Percentiles rank a stretch among this genome's conserved stretches.
Evolutionary conservation across 1,140 invertebrate species (phyloP).

Genomic region (Phymorhynchus buccinoides): DNA sequence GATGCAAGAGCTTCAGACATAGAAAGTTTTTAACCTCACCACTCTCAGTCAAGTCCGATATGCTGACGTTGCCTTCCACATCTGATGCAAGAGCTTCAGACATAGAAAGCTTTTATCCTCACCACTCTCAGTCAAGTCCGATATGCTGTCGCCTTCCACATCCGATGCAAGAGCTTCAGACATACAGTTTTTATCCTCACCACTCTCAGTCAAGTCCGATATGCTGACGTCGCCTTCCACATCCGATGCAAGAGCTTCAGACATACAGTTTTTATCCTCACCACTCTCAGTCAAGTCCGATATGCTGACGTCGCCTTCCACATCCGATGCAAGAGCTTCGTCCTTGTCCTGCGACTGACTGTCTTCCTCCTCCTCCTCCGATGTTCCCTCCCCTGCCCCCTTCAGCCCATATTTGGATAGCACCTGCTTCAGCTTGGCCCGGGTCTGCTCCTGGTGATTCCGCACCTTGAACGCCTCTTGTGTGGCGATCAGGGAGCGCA

Average conservation of each 20-base stretch:
- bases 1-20: too few species aligned
- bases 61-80: too few species aligned
- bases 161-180: too few species aligned
- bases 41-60: too few species aligned
- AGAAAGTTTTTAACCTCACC: too few species aligned
- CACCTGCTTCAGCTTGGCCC: slow-evolving; percentile 51
- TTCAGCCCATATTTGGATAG: slow-evolving; percentile 49
- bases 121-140: too few species aligned
- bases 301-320: background rate
- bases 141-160: too few species aligned
- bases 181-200: too few species aligned
- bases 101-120: too few species aligned
- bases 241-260: slow-evolving; percentile 59
- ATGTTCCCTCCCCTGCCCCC: slow-evolving; percentile 45
- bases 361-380: slow-evolving; percentile 59
- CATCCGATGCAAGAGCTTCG: background rate
- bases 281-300: slow-evolving; percentile 48
- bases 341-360: background rate
- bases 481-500: slow-evolving; percentile 54
- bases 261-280: slow-evolving; percentile 58
- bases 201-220: too few species aligned
- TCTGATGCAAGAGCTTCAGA: too few species aligned
- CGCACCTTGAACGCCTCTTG: slow-evolving; percentile 58
- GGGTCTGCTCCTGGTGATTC: slow-evolving; percentile 51
- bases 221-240: too few species aligned